Conservation (phyloP, 2,113 vertebrate species). For the Chroicocephalus ridibundus region DNA sequence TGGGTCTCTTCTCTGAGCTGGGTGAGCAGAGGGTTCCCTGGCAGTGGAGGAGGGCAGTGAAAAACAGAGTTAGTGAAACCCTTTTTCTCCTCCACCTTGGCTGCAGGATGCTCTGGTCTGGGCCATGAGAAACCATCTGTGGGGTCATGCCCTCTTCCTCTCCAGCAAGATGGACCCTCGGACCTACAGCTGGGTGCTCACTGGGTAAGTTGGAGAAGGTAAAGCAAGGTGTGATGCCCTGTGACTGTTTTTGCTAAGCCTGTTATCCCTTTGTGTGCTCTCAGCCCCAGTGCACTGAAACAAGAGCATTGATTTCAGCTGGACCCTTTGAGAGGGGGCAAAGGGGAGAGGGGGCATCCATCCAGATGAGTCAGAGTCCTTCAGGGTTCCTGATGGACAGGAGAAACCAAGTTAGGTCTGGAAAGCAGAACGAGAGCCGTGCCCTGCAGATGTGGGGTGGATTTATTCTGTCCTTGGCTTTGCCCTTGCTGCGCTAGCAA, state of each 20-base stretch:
- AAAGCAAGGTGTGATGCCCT: background rate
- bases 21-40: background rate
- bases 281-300: background rate
- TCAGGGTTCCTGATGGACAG: background rate
- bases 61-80: background rate
- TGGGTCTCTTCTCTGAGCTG: background rate
- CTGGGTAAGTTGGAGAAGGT: constrained; percentile 72
- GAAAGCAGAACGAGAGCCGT: background rate
- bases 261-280: background rate
- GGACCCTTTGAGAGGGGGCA: background rate
- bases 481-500: background rate
- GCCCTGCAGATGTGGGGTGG: background rate
- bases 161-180: constrained; percentile 92
- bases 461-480: background rate
- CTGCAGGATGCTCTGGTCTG: constrained; percentile 88
- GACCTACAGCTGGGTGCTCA: constrained; percentile 88
- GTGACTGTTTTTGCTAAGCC: background rate
- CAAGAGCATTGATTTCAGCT: background rate
- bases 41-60: background rate
- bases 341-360: background rate
- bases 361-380: background rate
- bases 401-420: background rate
- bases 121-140: constrained; percentile 87
- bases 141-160: constrained; percentile 93
- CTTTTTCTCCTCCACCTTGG: background rate